Conservation (phyloP, 2,888 invertebrate species). For the Lepidonotus clava region DNA sequence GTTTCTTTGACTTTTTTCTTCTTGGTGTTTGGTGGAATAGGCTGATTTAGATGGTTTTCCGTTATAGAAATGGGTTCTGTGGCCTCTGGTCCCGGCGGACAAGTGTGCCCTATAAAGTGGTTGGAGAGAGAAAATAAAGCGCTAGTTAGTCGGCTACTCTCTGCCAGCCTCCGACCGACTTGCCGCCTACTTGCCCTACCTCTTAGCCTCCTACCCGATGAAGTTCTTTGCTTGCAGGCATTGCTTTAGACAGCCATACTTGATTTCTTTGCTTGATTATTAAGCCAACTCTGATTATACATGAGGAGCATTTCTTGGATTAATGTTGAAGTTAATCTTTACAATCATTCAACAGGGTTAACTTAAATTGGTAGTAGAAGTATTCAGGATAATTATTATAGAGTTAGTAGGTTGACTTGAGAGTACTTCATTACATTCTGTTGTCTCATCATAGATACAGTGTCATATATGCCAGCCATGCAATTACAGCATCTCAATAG, state of each 20-base stretch:
- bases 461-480: too few species aligned
- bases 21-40: slow-evolving; percentile 55
- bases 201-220: too few species aligned
- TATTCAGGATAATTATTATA: too few species aligned
- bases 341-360: neutral
- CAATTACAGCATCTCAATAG: neutral
- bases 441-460: too few species aligned
- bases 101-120: slow-evolving; percentile 49
- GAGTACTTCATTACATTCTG: neutral
- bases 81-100: slow-evolving; percentile 32
- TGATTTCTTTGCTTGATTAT: too few species aligned
- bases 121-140: slow-evolving; percentile 11
- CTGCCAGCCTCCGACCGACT: too few species aligned
- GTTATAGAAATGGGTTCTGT: slow-evolving; percentile 48
- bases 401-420: neutral
- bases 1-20: slow-evolving; percentile 59
- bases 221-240: too few species aligned
- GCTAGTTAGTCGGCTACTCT: slow-evolving; percentile 21
- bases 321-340: neutral
- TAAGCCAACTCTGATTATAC: too few species aligned
- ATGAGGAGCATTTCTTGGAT: neutral
- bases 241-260: too few species aligned
- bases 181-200: too few species aligned
- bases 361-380: too few species aligned
- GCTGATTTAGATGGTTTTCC: slow-evolving; percentile 56